phyloP scores from a whole-genome alignment of 2,797 vertebrate species.

The Protosalanx chinensis region DNA sequence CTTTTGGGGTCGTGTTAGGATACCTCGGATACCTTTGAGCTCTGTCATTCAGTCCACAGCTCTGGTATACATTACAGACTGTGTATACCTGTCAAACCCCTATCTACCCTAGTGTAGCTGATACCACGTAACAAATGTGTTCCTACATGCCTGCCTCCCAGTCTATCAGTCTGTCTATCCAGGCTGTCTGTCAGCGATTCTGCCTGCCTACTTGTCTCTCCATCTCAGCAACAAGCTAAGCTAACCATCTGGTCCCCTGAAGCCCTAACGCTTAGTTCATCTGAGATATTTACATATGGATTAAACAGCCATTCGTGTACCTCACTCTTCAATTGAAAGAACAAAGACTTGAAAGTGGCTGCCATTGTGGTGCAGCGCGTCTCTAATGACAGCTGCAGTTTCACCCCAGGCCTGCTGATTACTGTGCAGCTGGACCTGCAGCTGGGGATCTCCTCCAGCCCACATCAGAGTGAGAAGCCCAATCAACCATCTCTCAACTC shows the following conservation, averaged over 20 bases:
- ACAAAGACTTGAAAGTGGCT: slow-evolving; percentile 22
- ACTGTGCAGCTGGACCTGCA: slow-evolving; percentile 59
- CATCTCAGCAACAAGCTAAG: neutral
- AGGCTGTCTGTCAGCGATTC: too few relatives aligned
- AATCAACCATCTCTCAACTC: slow-evolving; percentile 47
- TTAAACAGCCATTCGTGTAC: too few relatives aligned
- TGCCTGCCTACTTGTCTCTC: neutral
- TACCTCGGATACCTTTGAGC: neutral
- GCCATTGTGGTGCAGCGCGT: slow-evolving; percentile 33
- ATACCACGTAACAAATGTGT: too few relatives aligned
- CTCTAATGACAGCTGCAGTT: slow-evolving; percentile 58
- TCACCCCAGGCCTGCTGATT: slow-evolving; percentile 59
- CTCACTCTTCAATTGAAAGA: neutral
- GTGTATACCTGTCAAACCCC: too few relatives aligned
- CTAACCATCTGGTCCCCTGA: slow-evolving; percentile 24
- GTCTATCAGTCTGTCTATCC: too few relatives aligned
- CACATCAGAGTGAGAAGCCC: slow-evolving; percentile 48
- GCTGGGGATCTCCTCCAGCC: slow-evolving; percentile 50
- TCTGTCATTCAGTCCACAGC: slow-evolving; percentile 7
- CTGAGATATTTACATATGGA: neutral
- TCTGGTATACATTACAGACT: too few relatives aligned
- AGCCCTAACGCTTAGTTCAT: slow-evolving; percentile 16
- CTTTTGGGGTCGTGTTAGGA: slow-evolving; percentile 3
- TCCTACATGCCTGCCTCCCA: too few relatives aligned
- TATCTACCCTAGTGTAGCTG: too few relatives aligned